Percentiles rank a stretch among this genome's conserved stretches.
These are phyloP conservation scores for Barbus barbus DNA, from an alignment of 2,113 vertebrate genomes.

Conservation along the genomic window DNA sequence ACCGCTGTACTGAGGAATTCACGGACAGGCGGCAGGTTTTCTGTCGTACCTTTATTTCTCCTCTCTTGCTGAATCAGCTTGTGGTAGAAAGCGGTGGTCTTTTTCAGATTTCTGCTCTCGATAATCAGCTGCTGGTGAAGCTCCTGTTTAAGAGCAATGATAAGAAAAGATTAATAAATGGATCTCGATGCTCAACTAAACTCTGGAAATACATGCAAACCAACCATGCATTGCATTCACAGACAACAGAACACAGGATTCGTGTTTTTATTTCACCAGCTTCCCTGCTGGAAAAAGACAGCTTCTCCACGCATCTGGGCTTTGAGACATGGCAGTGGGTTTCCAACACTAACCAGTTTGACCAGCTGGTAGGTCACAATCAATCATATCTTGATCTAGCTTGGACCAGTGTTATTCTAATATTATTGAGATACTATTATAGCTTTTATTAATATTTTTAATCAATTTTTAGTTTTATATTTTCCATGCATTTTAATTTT, in stretches of 20 bases:
- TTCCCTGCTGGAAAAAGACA: background rate
- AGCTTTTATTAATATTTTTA: background rate
- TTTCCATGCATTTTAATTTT: too few relatives aligned
- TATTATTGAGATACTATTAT: too few relatives aligned
- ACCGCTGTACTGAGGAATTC: background rate
- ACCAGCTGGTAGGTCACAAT: too few relatives aligned
- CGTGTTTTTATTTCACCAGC: too few relatives aligned
- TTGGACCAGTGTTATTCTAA: too few relatives aligned
- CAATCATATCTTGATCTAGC: background rate
- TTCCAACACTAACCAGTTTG: too few relatives aligned
- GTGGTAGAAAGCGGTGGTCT: conserved; percentile 89
- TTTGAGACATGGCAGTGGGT: too few relatives aligned
- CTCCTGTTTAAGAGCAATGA: conserved; percentile 74
- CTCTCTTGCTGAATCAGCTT: conserved; percentile 87
- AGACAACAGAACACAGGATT: background rate
- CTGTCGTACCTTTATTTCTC: conserved; percentile 78
- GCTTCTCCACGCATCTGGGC: too few relatives aligned
- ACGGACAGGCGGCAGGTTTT: background rate
- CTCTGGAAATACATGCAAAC: background rate
- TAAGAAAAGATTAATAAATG: background rate
- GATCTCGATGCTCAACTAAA: background rate
- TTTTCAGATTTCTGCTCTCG: conserved; percentile 90
- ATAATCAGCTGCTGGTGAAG: conserved; percentile 92
- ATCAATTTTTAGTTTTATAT: too few relatives aligned
- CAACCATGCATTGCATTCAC: background rate